Percentiles rank a stretch among this genome's conserved stretches.
These are phyloP conservation scores for Strigamia transsilvanica DNA, from an alignment of 2,888 invertebrate species.

Conservation along the genomic window DNA sequence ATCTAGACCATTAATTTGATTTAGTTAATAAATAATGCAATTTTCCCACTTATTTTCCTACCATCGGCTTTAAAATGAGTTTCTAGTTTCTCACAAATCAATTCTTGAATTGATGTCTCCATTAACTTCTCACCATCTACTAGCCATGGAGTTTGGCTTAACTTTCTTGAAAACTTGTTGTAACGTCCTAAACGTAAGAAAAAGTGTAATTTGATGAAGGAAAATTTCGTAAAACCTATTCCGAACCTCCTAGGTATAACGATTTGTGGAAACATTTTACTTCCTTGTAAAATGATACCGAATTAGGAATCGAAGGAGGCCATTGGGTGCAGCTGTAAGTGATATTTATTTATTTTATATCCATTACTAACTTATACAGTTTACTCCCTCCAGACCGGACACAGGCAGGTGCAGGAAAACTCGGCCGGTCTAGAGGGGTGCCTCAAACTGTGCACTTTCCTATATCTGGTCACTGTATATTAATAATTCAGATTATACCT, in stretches of 20 bases:
- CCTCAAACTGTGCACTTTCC: too few species aligned
- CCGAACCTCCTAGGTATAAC: background rate
- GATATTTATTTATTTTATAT: background rate
- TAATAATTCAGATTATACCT: background rate
- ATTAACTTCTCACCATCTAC: slow-evolving; percentile 80
- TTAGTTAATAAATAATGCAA: background rate
- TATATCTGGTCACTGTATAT: background rate
- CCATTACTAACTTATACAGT: background rate
- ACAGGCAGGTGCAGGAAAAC: too few species aligned
- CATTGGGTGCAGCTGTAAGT: background rate
- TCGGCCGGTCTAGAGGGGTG: too few species aligned
- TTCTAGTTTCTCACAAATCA: slow-evolving; percentile 76
- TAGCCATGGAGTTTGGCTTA: slow-evolving; percentile 96
- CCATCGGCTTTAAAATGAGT: slow-evolving; percentile 70
- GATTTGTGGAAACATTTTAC: background rate
- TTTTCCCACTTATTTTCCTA: slow-evolving; percentile 58
- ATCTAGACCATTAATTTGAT: slow-evolving; percentile 61
- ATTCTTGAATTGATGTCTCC: slow-evolving; percentile 90
- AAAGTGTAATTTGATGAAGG: slow-evolving; percentile 58
- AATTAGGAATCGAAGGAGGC: background rate
- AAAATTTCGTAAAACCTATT: slow-evolving; percentile 48
- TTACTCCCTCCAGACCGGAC: too few species aligned
- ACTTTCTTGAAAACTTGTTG: slow-evolving; percentile 79
- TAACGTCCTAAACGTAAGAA: slow-evolving; percentile 72
- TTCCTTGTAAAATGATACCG: background rate